Conservation (phyloP, 2,888 invertebrate species). For the Harpalus rubripes region DNA sequence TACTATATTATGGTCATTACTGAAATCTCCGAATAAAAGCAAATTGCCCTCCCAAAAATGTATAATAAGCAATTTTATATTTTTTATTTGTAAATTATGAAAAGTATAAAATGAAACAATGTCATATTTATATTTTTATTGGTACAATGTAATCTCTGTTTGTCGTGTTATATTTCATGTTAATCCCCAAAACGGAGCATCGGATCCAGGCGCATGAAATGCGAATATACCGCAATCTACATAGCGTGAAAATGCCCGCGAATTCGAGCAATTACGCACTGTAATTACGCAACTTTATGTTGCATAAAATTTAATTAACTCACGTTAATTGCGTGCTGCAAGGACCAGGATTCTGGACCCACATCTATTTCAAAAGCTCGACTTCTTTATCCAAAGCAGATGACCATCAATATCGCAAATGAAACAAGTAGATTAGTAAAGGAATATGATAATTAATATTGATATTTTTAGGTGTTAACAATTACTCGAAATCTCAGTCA, state of each 20-base stretch:
- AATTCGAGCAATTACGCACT: conserved; percentile 55
- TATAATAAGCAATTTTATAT: no score
- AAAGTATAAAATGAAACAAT: neutral
- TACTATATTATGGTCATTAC: no score
- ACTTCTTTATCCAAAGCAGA: neutral
- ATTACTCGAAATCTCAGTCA: no score
- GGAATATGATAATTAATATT: no score
- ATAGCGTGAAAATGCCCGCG: conserved; percentile 20
- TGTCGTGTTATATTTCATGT: neutral
- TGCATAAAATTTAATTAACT: conserved; percentile 66
- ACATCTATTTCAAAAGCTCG: neutral
- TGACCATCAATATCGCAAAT: neutral
- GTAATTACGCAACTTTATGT: conserved; percentile 65
- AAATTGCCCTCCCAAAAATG: no score
- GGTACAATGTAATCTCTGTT: neutral
- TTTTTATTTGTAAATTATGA: neutral
- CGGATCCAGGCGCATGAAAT: neutral
- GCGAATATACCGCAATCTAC: neutral
- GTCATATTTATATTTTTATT: neutral
- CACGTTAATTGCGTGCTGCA: conserved; percentile 34
- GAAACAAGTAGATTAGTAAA: no score
- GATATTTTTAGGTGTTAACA: no score
- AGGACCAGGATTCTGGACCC: neutral
- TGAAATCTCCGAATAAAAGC: no score
- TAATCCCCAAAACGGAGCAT: neutral